A percentile compares a stretch with the other conserved stretches of the same genome.
Evolutionary conservation across 2,113 vertebrate species (phyloP).

Genomic region (Apistogramma diplotaenia): DNA sequence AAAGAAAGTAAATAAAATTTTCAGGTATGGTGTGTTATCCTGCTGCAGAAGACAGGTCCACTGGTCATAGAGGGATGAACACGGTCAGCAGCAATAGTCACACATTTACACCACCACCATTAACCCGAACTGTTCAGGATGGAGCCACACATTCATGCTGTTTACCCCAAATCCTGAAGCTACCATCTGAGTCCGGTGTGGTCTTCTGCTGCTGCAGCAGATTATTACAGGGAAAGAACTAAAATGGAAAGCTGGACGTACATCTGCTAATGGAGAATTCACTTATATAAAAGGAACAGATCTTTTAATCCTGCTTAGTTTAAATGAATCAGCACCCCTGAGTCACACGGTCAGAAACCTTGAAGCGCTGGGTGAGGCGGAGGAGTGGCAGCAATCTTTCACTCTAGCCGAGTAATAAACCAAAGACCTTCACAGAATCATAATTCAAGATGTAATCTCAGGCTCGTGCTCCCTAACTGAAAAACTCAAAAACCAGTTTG

Average conservation of each 20-base stretch:
- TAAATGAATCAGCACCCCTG: not conserved
- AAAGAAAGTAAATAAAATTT: no score
- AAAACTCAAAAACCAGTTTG: not conserved
- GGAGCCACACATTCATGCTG: not conserved
- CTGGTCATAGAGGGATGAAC: no score
- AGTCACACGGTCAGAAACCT: not conserved
- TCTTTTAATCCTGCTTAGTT: not conserved
- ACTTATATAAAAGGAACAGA: not conserved
- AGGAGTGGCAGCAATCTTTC: not conserved
- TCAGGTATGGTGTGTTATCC: no score
- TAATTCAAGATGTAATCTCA: not conserved
- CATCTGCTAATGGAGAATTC: not conserved
- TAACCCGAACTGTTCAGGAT: not conserved
- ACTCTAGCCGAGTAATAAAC: not conserved
- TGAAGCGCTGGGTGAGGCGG: not conserved
- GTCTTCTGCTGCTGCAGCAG: no score
- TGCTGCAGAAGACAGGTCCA: no score
- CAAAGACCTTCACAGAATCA: not conserved
- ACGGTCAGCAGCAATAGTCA: not conserved
- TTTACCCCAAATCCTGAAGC: not conserved
- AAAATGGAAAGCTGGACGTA: no score
- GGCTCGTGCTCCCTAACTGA: accelerated
- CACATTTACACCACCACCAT: not conserved
- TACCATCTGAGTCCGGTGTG: no score
- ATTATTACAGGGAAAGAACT: no score